phyloP scores from a whole-genome alignment of 2,113 vertebrate species.

The Apistogramma diplotaenia region DNA sequence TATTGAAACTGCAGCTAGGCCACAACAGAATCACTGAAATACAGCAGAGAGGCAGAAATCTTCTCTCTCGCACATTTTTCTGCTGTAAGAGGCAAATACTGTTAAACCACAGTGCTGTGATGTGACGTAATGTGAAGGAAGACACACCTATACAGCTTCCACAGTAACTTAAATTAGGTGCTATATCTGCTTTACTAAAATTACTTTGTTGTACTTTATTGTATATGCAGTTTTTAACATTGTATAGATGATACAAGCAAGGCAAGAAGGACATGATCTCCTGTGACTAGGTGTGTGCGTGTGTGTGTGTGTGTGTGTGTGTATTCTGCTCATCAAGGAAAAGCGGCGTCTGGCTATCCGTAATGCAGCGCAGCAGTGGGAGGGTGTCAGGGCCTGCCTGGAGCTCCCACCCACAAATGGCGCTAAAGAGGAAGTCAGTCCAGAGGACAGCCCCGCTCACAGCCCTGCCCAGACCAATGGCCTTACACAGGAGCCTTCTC shows the following conservation, averaged over 20 bases:
- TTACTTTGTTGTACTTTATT: neutral
- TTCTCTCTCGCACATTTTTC: neutral
- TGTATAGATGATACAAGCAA: neutral
- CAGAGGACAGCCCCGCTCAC: slow-evolving; percentile 81
- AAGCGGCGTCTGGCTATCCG: slow-evolving; percentile 90
- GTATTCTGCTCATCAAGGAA: slow-evolving; percentile 77
- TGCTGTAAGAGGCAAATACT: neutral
- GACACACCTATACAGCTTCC: neutral
- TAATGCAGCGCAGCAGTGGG: slow-evolving; percentile 93
- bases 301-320: slow-evolving; percentile 5
- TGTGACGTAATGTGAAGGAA: neutral
- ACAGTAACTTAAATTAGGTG: neutral
- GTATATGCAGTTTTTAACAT: neutral
- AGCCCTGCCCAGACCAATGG: slow-evolving; percentile 83
- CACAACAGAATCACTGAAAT: slow-evolving; percentile 10
- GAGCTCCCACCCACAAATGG: slow-evolving; percentile 78
- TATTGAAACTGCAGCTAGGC: slow-evolving; percentile 28
- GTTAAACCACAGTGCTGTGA: neutral
- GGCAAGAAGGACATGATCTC: neutral
- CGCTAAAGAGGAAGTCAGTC: slow-evolving; percentile 76
- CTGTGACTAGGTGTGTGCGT: neutral
- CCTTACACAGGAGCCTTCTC: slow-evolving; percentile 77
- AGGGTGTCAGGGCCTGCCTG: slow-evolving; percentile 74
- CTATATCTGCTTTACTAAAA: neutral
- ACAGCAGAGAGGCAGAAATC: neutral